Conservation (phyloP, 1,140 invertebrate species). For the Drosophila elegans region DNA sequence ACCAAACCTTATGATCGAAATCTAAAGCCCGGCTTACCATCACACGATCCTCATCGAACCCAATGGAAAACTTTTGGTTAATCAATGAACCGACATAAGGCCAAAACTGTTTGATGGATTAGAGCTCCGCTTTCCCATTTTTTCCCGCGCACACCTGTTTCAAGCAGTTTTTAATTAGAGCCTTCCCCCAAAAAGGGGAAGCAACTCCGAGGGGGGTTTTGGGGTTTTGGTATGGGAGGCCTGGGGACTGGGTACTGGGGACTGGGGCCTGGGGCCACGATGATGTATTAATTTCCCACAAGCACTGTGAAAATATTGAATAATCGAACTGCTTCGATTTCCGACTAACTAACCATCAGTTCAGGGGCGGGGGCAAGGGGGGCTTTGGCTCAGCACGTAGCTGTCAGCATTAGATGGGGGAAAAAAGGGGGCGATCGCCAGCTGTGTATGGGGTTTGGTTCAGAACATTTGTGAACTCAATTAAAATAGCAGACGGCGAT, state of each 20-base stretch:
- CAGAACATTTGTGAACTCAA: conserved; percentile 76
- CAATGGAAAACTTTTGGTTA: conserved; percentile 14
- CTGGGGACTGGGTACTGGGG: conserved; percentile 29
- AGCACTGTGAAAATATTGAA: conserved; percentile 69
- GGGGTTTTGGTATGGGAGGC: conserved; percentile 4
- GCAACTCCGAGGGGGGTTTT: background rate
- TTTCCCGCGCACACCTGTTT: conserved; percentile 29
- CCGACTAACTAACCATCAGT: conserved; percentile 31
- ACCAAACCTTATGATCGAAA: too few species aligned
- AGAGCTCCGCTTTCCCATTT: background rate
- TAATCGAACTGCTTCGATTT: conserved; percentile 56
- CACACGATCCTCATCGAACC: background rate
- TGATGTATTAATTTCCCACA: conserved; percentile 81
- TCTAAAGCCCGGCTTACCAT: background rate
- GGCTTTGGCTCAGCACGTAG: conserved; percentile 58
- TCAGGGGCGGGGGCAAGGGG: background rate
- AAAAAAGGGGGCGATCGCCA: conserved; percentile 28
- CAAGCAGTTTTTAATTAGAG: conserved; percentile 49
- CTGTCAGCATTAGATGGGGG: conserved; percentile 63
- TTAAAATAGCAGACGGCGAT: conserved; percentile 79
- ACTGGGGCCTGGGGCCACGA: conserved; percentile 39
- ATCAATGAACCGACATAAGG: conserved; percentile 27
- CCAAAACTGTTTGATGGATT: conserved; percentile 29
- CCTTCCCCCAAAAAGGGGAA: background rate
- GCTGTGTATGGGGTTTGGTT: conserved; percentile 54